phyloP scores from a whole-genome alignment of 2,797 vertebrate genomes.

The Spatula versicolor region DNA sequence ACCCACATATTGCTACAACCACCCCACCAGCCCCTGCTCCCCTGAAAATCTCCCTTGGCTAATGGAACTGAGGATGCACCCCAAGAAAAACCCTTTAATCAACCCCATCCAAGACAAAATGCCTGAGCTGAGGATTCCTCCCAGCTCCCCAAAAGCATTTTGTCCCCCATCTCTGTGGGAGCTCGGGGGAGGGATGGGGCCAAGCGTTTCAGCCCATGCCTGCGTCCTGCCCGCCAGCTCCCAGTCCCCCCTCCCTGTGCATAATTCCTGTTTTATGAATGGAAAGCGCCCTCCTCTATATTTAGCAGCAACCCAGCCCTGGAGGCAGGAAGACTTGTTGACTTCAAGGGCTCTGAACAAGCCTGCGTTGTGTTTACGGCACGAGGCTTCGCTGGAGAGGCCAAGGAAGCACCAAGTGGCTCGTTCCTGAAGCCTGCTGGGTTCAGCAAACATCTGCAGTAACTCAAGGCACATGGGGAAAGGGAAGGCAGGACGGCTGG shows the following conservation, averaged over 20 bases:
- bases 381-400: not conserved
- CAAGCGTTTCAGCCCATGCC: not conserved
- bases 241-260: not conserved
- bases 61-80: accelerated
- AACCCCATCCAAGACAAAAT: not conserved
- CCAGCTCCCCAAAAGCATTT: not conserved
- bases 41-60: not conserved
- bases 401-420: not conserved
- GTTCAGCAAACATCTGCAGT: conserved; percentile 35
- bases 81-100: not conserved
- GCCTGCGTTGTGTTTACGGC: conserved; percentile 23
- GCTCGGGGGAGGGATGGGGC: not conserved
- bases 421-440: conserved; percentile 27
- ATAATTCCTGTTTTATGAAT: conserved; percentile 39
- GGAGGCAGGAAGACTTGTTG: not conserved
- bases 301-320: conserved; percentile 26
- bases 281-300: conserved; percentile 15
- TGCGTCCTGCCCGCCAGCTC: not conserved
- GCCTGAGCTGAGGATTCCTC: not conserved
- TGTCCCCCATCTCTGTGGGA: not conserved
- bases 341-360: conserved; percentile 51
- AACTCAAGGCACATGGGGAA: conserved; percentile 54
- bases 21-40: not conserved
- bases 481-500: not conserved
- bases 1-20: too few relatives aligned